A percentile compares a stretch with the other conserved stretches of the same genome.
These are phyloP conservation scores for Tonatia bakeri DNA, from an alignment of 2,113 vertebrate genomes.

Conservation along the genomic window DNA sequence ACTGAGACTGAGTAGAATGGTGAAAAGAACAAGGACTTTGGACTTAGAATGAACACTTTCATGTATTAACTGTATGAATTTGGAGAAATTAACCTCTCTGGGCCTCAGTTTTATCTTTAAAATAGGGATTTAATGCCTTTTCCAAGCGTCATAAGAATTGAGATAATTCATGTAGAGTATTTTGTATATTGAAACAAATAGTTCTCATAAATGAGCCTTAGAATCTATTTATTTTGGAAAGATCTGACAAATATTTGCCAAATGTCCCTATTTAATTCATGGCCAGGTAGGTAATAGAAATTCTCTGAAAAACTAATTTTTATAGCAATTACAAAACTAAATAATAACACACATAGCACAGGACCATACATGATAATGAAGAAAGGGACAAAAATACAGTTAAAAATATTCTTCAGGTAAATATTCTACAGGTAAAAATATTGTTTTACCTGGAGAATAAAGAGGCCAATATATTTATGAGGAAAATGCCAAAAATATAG, in stretches of 20 bases:
- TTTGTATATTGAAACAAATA: neutral
- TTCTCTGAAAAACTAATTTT: neutral
- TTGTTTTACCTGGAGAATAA: neutral
- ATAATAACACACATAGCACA: neutral
- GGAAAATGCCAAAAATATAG: neutral
- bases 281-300: neutral
- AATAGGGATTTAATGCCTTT: neutral
- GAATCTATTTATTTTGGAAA: neutral
- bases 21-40: neutral
- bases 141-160: neutral
- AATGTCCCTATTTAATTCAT: neutral
- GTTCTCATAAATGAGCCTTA: neutral
- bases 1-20: neutral
- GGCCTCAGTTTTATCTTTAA: conserved; percentile 17
- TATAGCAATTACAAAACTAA: neutral
- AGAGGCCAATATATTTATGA: neutral
- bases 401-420: neutral
- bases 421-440: neutral
- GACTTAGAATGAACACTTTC: neutral
- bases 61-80: neutral
- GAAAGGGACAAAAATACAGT: neutral
- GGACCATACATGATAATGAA: neutral
- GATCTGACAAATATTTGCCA: neutral
- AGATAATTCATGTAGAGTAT: neutral
- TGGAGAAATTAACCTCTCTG: neutral